A percentile compares a stretch with the other conserved stretches of the same genome.
These are phyloP conservation scores for Pogona vitticeps DNA, from an alignment of 2,113 vertebrate species.

Conservation along the genomic window DNA sequence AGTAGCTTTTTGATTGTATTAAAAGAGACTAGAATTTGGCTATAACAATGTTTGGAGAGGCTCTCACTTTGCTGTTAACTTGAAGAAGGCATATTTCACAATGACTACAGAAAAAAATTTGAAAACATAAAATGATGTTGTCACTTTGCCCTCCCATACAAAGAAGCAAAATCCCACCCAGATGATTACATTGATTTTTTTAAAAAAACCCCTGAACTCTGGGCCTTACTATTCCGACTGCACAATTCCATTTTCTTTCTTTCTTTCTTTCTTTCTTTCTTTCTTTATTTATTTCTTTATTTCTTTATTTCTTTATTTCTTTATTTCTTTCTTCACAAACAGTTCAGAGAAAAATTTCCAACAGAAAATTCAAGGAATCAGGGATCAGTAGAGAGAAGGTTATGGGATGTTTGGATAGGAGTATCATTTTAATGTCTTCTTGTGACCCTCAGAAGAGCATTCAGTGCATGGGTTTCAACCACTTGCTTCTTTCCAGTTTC, in stretches of 20 bases:
- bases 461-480: background rate
- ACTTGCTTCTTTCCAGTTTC: background rate
- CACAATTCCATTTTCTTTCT: background rate
- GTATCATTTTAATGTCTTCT: conserved; percentile 11
- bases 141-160: conserved; percentile 41
- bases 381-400: background rate
- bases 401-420: background rate
- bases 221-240: conserved; percentile 25
- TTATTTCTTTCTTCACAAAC: background rate
- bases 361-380: background rate
- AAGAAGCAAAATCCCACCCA: conserved; percentile 58
- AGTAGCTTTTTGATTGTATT: conserved; percentile 6
- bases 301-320: no score
- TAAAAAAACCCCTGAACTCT: conserved; percentile 36
- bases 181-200: conserved; percentile 47
- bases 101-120: conserved; percentile 28
- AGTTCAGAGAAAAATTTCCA: conserved; percentile 42
- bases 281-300: no score
- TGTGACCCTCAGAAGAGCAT: conserved; percentile 32
- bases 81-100: conserved; percentile 18
- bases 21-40: background rate
- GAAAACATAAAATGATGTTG: conserved; percentile 33
- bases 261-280: background rate
- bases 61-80: background rate
- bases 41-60: conserved; percentile 9